These are phyloP conservation scores for Lordiphosa collinella DNA, from an alignment of 1,140 invertebrate species.

Conservation along the genomic window DNA sequence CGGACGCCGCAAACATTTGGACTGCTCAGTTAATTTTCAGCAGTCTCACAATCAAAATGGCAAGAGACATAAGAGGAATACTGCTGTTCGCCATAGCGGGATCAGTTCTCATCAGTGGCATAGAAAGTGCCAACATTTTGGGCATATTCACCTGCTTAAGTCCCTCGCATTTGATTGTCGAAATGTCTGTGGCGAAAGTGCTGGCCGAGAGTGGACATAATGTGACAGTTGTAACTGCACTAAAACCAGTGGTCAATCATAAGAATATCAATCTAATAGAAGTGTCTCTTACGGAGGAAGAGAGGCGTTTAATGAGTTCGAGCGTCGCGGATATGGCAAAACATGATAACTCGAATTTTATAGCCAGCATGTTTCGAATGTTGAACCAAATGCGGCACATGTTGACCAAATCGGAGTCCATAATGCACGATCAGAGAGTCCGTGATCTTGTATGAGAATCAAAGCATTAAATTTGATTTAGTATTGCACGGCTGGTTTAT, in stretches of 20 bases:
- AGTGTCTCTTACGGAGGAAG: slow-evolving; percentile 12
- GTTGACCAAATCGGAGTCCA: not conserved
- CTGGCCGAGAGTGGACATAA: slow-evolving; percentile 63
- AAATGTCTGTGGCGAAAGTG: slow-evolving; percentile 48
- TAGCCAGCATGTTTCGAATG: not conserved
- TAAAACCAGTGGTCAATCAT: slow-evolving; percentile 43
- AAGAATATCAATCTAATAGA: slow-evolving; percentile 36
- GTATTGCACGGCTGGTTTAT: slow-evolving; percentile 52
- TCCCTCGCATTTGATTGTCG: slow-evolving; percentile 58
- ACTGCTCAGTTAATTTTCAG: too few relatives aligned
- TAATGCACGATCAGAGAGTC: slow-evolving; percentile 24
- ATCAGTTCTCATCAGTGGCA: not conserved
- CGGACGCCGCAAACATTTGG: too few relatives aligned
- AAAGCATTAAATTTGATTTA: slow-evolving; percentile 54
- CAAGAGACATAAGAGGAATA: too few relatives aligned
- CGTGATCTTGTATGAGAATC: slow-evolving; percentile 56
- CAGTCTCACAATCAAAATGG: too few relatives aligned
- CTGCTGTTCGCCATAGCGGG: too few relatives aligned
- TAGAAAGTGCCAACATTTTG: slow-evolving; percentile 46
- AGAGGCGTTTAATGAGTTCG: not conserved
- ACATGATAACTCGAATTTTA: slow-evolving; percentile 6
- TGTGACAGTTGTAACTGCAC: slow-evolving; percentile 49
- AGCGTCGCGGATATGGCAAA: slow-evolving; percentile 17
- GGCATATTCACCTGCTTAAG: slow-evolving; percentile 42
- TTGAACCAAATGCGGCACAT: not conserved